Percentiles rank a stretch among this genome's conserved stretches.
Evolutionary conservation across 2,797 vertebrate genomes (phyloP).

Genomic region (Dermochelys coriacea): DNA sequence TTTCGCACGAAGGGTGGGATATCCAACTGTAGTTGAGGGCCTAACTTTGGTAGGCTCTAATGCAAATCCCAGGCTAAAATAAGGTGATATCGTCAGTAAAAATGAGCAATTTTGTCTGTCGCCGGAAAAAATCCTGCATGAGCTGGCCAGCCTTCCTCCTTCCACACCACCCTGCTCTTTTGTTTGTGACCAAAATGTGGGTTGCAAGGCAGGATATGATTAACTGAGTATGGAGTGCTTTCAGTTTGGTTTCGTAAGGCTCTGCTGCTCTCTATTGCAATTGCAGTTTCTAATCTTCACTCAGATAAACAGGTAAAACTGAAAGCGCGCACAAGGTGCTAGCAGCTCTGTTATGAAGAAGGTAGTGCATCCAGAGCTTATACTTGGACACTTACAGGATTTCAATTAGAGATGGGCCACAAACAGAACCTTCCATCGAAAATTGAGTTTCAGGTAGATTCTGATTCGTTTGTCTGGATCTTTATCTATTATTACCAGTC

Average conservation of each 20-base stretch:
- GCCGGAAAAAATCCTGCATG: background rate
- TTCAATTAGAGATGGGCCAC: background rate
- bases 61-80: background rate
- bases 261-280: conserved; percentile 42
- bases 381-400: background rate
- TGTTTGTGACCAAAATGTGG: background rate
- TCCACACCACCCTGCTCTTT: accelerated
- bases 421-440: background rate
- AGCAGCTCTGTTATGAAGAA: background rate
- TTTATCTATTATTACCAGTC: background rate
- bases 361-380: background rate
- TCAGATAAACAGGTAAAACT: background rate
- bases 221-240: accelerated
- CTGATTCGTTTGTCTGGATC: background rate
- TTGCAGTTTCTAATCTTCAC: background rate
- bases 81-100: background rate
- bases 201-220: accelerated
- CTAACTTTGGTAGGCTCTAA: background rate
- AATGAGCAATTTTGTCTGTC: background rate
- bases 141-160: background rate
- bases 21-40: background rate
- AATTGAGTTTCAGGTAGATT: background rate
- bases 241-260: accelerated
- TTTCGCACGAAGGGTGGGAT: background rate
- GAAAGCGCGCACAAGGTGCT: background rate